Percentiles rank a stretch among this genome's conserved stretches.
These are phyloP conservation scores for Phyllostomus discolor DNA, from an alignment of 2,113 vertebrate species.

Conservation along the genomic window DNA sequence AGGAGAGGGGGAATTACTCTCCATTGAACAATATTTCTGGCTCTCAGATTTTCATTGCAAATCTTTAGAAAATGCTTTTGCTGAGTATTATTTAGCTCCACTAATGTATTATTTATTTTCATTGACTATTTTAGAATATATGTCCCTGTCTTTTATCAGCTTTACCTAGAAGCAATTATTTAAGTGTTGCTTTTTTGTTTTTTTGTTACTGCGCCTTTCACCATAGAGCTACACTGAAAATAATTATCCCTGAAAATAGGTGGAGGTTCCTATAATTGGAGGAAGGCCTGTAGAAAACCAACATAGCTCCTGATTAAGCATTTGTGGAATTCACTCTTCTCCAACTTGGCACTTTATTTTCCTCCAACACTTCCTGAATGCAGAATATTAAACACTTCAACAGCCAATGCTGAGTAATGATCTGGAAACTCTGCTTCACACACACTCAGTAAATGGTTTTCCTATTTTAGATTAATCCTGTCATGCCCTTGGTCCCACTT, in stretches of 20 bases:
- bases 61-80: neutral
- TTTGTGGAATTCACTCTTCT: neutral
- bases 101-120: conserved; percentile 27
- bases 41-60: neutral
- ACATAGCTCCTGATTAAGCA: neutral
- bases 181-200: neutral
- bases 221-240: neutral
- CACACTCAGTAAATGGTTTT: neutral
- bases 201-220: neutral
- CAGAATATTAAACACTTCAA: conserved; percentile 5
- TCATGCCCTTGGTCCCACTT: neutral
- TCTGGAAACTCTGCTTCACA: neutral
- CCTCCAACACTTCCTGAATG: neutral
- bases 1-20: neutral
- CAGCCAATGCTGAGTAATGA: neutral
- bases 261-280: neutral
- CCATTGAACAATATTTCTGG: conserved; percentile 15
- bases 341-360: neutral
- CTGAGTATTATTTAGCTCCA: neutral
- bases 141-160: neutral
- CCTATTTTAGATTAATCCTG: neutral
- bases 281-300: neutral
- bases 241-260: neutral
- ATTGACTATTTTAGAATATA: neutral
- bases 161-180: neutral